phyloP scores from a whole-genome alignment of 2,888 invertebrate species.

The Liopterus haemorrhoidalis region DNA sequence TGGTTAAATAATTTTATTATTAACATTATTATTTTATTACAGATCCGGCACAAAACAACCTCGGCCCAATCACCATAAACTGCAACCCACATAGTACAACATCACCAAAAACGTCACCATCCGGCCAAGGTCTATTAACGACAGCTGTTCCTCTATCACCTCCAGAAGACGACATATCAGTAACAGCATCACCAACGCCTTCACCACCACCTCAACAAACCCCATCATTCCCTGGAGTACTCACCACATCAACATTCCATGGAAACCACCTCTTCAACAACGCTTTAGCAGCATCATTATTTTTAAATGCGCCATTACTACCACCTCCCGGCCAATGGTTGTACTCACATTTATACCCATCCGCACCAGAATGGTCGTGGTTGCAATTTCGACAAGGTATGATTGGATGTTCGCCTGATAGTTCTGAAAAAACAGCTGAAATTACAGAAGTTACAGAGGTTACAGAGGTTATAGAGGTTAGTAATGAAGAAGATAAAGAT shows the following conservation, averaged over 20 bases:
- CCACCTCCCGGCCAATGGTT: conserved; percentile 75
- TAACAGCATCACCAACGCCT: conserved; percentile 57
- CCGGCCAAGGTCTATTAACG: conserved; percentile 43
- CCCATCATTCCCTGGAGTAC: conserved; percentile 39
- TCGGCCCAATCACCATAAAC: conserved; percentile 46
- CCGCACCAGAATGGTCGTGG: conserved; percentile 69
- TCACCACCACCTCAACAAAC: conserved; percentile 49
- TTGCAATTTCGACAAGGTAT: conserved; percentile 47
- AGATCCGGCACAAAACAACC: conserved; percentile 43
- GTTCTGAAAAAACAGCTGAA: conserved; percentile 28
- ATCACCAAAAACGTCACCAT: conserved; percentile 60
- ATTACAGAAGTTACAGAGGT: conserved; percentile 23
- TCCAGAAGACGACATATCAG: conserved; percentile 58
- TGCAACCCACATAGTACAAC: conserved; percentile 63
- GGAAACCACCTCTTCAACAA: conserved; percentile 50
- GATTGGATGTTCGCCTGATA: conserved; percentile 33
- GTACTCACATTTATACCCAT: conserved; percentile 69
- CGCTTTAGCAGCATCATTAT: conserved; percentile 63
- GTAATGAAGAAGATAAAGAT: conserved; percentile 35
- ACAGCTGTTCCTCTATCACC: conserved; percentile 52
- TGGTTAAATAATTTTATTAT: conserved; percentile 1
- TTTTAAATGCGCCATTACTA: conserved; percentile 66
- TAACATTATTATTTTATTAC: conserved; percentile 26
- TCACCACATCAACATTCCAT: conserved; percentile 41
- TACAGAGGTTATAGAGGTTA: conserved; percentile 31